phyloP scores from a whole-genome alignment of 2,797 vertebrate species.

The Lepidocolaptes lacrymiger region DNA sequence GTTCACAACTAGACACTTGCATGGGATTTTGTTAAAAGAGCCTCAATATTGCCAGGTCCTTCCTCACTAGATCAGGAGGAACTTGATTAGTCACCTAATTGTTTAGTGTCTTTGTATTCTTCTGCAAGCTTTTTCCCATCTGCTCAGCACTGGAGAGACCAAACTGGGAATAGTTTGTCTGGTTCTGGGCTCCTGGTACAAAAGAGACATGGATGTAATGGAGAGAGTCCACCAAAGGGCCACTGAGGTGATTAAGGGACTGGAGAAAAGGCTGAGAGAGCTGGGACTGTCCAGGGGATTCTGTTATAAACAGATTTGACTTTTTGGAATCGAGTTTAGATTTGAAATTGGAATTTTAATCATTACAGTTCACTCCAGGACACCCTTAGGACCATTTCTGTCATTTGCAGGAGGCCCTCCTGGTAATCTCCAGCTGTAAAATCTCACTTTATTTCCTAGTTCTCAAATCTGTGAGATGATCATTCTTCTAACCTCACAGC shows the following conservation, averaged over 20 bases:
- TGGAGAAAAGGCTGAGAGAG: background rate
- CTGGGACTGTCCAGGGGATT: background rate
- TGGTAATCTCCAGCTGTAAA: background rate
- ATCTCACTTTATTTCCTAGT: background rate
- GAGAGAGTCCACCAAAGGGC: background rate
- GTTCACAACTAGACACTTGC: background rate
- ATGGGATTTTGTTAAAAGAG: background rate
- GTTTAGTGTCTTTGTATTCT: background rate
- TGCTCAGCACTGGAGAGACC: background rate
- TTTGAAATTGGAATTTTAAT: background rate
- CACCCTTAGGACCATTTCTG: background rate
- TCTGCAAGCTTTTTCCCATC: background rate
- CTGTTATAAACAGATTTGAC: background rate
- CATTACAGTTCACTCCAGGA: background rate
- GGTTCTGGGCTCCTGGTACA: background rate
- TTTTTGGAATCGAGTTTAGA: background rate
- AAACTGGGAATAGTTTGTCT: background rate
- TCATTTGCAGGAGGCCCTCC: background rate
- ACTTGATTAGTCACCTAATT: background rate
- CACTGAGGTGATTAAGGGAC: background rate
- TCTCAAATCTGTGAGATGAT: background rate
- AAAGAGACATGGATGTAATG: background rate
- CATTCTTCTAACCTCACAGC: background rate
- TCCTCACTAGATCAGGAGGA: background rate
- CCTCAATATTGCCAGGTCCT: background rate